These are phyloP conservation scores for Microplitis deprimator DNA, from an alignment of 2,888 invertebrate genomes.

Conservation along the genomic window DNA sequence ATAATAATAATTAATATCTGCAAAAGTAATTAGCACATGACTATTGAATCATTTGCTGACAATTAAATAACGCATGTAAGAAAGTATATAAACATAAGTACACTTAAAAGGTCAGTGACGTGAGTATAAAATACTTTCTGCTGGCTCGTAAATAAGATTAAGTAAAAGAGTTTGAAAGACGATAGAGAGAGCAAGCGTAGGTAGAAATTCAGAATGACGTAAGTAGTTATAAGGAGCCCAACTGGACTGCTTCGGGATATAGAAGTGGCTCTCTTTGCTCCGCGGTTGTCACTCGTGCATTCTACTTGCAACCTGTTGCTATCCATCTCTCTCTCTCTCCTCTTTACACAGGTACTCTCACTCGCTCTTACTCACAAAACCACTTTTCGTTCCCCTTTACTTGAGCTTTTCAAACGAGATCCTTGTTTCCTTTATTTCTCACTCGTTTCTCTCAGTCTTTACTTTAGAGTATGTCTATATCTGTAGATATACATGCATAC, in stretches of 20 bases:
- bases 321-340: constrained; percentile 59
- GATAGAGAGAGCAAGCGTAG: constrained; percentile 4
- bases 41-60: constrained; percentile 5
- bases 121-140: not conserved
- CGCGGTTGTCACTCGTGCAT: constrained; percentile 65
- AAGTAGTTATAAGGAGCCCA: constrained; percentile 48
- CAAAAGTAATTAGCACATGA: not conserved
- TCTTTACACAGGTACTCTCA: constrained; percentile 35
- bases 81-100: not conserved
- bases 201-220: constrained; percentile 40
- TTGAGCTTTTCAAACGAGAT: not conserved
- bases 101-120: constrained; percentile 30
- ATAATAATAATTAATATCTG: too few relatives aligned
- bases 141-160: not conserved
- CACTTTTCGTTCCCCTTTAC: constrained; percentile 7
- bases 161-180: not conserved
- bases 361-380: constrained; percentile 16
- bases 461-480: not conserved
- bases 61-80: not conserved
- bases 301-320: constrained; percentile 70
- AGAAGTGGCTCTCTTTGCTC: constrained; percentile 44
- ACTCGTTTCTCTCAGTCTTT: not conserved
- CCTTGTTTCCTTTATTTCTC: not conserved
- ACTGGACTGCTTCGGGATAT: constrained; percentile 46
- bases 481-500: too few relatives aligned